Conservation (phyloP, 2,797 vertebrate genomes). For the Lagocephalus sceleratus region DNA sequence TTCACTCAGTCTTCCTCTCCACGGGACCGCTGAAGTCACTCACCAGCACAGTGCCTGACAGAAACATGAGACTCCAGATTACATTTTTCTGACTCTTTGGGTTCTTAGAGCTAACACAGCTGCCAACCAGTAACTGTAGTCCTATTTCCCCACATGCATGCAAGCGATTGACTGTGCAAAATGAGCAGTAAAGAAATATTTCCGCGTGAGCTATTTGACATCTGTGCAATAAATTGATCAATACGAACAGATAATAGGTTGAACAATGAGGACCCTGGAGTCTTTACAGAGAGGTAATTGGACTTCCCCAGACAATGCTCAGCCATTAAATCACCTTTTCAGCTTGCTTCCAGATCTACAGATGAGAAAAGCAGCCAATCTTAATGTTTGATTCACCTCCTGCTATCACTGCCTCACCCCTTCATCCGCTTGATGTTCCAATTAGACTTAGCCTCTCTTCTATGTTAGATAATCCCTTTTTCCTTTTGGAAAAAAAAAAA, state of each 20-base stretch:
- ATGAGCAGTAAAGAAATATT: constrained; percentile 12
- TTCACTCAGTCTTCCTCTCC: neutral
- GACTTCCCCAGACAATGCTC: too few relatives aligned
- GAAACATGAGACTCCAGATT: constrained; percentile 38
- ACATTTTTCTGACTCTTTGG: constrained; percentile 23
- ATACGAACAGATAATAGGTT: neutral
- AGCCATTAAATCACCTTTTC: constrained; percentile 6
- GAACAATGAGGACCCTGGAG: constrained; percentile 3
- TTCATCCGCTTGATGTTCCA: constrained; percentile 26
- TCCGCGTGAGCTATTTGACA: neutral
- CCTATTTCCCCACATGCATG: constrained; percentile 7
- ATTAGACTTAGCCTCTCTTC: constrained; percentile 35
- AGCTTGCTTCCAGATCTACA: neutral
- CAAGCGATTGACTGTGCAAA: constrained; percentile 17
- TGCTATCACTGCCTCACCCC: constrained; percentile 4
- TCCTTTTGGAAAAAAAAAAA: constrained; percentile 22
- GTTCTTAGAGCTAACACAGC: constrained; percentile 29
- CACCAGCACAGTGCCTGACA: constrained; percentile 6
- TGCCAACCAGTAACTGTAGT: constrained; percentile 23
- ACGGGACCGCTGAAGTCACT: neutral
- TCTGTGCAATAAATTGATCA: neutral
- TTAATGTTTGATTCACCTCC: constrained; percentile 13
- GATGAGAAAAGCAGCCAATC: neutral
- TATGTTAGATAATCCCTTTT: constrained; percentile 36
- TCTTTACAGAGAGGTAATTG: constrained; percentile 5